Evolutionary conservation across 2,797 vertebrate genomes (phyloP), one percentile per base, ranked within the genome.

Genomic region (Mycteria americana): DNA sequence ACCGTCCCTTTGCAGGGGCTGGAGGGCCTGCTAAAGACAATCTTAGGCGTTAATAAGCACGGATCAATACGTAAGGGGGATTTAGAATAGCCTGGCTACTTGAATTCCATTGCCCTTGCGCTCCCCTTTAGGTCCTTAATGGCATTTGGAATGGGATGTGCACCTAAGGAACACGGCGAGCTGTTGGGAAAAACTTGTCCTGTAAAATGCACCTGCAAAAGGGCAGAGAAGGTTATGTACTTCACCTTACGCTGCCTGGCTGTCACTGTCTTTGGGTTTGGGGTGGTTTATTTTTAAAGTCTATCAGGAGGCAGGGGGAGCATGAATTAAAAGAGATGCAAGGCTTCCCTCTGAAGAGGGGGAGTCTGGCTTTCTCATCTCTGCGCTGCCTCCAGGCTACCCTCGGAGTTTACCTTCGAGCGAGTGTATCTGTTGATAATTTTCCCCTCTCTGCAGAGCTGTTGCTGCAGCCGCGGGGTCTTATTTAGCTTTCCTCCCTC

Each of bases 361-460:
- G 8, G 74, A 25, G 51, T 30, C n/a, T n/a, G 19, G 6, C 41
- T 85, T 85, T 95, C 45, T 77, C 51, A 50, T 48, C 62, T 65
- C 80, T 15, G 18, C 0, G 0, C n/a, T 72, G 63, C 90, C 56
- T 82, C 56, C 53, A 31, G 53, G 75, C 62, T 81, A 23, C 81
- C 50, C 51, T 13, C n/a, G 4, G 56, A 50, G 25, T 50, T 80
- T 69, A 15, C 62, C 82, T 45, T 39, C 18, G 11, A 87, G 84
- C 18, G 0, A 33, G 41, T 69, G 60, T 30, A 18, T 69, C 69
- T 65, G 56, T 33, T 51, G 84, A 16, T 69, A 25, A 39, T n/a
- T 91, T 9, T 65, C 35, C 57, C 70, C 43, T 89, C 76, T 39
- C 82, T 83, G 77, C 90, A 85, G 92, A 89, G 90, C 60, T 54